These are phyloP conservation scores for Epizoanthus scotinus DNA, from an alignment of 92 coral and sea anemone genomes.

Conservation along the genomic window DNA sequence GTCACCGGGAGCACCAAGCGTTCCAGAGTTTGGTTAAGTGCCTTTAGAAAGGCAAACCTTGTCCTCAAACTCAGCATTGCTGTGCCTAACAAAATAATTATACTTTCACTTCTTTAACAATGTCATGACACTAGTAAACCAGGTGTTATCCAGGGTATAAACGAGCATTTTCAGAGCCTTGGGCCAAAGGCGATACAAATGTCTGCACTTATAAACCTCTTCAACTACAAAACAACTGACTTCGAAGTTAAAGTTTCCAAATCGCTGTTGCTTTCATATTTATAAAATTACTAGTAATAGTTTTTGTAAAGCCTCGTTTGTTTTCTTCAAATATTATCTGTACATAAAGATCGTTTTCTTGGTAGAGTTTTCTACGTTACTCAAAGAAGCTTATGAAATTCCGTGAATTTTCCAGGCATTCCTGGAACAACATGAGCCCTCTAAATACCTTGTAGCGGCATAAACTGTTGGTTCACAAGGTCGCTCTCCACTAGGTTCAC, in stretches of 20 bases:
- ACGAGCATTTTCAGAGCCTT: no score
- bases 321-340: no score
- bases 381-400: background rate
- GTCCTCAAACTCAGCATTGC: constrained; percentile 81
- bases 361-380: background rate
- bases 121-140: no score
- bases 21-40: constrained; percentile 81
- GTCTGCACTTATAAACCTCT: no score
- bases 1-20: constrained; percentile 83
- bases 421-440: background rate
- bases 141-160: no score
- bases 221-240: no score
- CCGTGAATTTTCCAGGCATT: background rate
- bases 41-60: constrained; percentile 90
- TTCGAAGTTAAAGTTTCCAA: no score
- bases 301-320: no score
- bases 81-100: constrained; percentile 47
- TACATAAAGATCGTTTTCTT: no score
- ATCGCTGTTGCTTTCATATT: no score
- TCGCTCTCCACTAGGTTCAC: constrained; percentile 66
- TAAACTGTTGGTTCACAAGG: constrained; percentile 63
- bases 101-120: background rate
- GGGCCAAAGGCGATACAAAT: no score
- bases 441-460: constrained; percentile 68
- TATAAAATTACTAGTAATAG: no score